Conservation (phyloP, 2,113 vertebrate genomes). For the Lycaon pictus region DNA sequence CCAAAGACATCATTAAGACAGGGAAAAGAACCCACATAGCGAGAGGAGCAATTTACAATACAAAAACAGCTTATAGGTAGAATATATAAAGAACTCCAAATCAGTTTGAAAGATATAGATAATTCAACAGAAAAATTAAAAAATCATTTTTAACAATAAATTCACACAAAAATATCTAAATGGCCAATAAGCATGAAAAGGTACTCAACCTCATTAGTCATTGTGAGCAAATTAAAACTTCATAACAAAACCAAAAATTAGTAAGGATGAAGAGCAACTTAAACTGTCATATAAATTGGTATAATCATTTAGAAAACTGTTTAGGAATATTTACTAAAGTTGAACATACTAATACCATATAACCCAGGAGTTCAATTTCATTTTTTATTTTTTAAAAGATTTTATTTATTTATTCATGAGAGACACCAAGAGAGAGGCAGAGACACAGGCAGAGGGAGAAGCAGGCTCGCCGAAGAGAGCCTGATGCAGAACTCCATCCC, state of each 20-base stretch:
- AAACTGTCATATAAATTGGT: not conserved
- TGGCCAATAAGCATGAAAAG: not conserved
- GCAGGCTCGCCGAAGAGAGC: too few species aligned
- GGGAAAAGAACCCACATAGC: not conserved
- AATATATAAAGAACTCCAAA: not conserved
- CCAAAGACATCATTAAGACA: not conserved
- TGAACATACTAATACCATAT: not conserved
- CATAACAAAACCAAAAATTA: not conserved
- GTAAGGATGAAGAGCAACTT: not conserved
- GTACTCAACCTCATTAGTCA: not conserved
- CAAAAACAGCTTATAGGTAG: not conserved
- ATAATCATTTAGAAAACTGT: not conserved
- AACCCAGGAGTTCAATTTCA: not conserved
- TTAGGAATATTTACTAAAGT: not conserved
- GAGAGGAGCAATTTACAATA: not conserved
- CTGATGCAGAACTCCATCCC: too few species aligned
- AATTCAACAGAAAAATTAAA: not conserved
- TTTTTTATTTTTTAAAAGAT: too few species aligned
- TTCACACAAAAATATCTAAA: not conserved
- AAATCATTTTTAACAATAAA: not conserved
- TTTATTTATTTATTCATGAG: too few species aligned
- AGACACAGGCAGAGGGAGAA: too few species aligned
- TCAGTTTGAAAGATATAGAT: not conserved
- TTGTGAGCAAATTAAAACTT: not conserved
- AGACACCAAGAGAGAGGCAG: too few species aligned